These are phyloP conservation scores for Lasioglossum zephyrum DNA, from an alignment of 2,888 invertebrate genomes.

Conservation along the genomic window DNA sequence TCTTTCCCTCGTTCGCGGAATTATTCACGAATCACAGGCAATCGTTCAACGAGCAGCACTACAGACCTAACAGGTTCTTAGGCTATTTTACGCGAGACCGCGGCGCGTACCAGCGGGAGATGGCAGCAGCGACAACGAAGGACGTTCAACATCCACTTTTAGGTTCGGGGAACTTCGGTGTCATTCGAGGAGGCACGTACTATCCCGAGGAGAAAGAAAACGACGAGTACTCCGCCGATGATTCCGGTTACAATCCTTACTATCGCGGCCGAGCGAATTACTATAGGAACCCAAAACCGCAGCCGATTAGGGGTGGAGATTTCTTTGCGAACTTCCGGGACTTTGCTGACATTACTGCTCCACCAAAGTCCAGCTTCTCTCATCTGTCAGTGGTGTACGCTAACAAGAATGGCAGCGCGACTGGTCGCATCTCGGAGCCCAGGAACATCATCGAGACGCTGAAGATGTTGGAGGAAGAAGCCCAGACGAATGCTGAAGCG, in stretches of 20 bases:
- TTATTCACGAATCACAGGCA: conserved; percentile 87
- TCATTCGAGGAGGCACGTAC: conserved; percentile 94
- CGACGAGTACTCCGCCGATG: conserved; percentile 87
- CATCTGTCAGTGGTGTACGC: conserved; percentile 94
- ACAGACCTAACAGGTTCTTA: conserved; percentile 81
- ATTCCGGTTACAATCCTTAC: conserved; percentile 87
- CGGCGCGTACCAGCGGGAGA: conserved; percentile 69
- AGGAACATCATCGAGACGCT: conserved; percentile 94
- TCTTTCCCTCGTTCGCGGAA: conserved; percentile 91
- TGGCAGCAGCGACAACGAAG: conserved; percentile 74
- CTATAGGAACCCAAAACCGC: conserved; percentile 89
- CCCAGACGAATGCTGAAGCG: conserved; percentile 57
- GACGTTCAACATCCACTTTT: conserved; percentile 88
- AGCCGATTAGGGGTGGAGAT: conserved; percentile 89
- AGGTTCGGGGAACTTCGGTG: conserved; percentile 89
- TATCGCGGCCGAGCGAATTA: conserved; percentile 89
- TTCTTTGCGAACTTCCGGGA: conserved; percentile 96
- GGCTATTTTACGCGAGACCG: conserved; percentile 82
- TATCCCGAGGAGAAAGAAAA: conserved; percentile 89
- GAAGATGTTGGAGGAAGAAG: conserved; percentile 89
- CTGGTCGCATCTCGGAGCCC: conserved; percentile 86
- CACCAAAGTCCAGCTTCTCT: conserved; percentile 92
- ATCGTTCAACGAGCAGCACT: conserved; percentile 87
- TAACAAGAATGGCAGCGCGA: conserved; percentile 89
- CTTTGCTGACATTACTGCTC: conserved; percentile 95